Percentiles rank a stretch among this genome's conserved stretches.
phyloP scores from a whole-genome alignment of 2,797 vertebrate genomes.

The Oryzias dopingdopingensis region DNA sequence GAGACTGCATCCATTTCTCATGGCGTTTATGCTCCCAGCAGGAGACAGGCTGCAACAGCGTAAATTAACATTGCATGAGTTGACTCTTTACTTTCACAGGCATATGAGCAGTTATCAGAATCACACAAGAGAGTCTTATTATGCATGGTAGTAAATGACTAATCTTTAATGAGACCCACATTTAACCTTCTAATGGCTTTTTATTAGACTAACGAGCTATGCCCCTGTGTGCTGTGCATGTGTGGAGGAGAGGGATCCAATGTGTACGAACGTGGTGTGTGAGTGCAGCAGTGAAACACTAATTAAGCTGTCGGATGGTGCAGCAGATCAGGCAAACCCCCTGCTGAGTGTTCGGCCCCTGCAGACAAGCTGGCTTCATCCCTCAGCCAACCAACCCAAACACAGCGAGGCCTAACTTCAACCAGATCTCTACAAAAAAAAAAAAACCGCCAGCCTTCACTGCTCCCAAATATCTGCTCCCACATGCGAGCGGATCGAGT shows the following conservation, averaged over 20 bases:
- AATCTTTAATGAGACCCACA: slow-evolving; percentile 76
- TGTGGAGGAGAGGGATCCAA: slow-evolving; percentile 19
- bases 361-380: slow-evolving; percentile 72
- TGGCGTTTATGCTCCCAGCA: slow-evolving; percentile 58
- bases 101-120: slow-evolving; percentile 62
- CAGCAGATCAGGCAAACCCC: slow-evolving; percentile 69
- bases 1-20: slow-evolving; percentile 50
- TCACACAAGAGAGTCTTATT: slow-evolving; percentile 68
- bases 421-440: slow-evolving; percentile 49
- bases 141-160: slow-evolving; percentile 70
- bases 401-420: slow-evolving; percentile 48
- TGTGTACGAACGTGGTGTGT: slow-evolving; percentile 42
- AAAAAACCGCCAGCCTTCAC: slow-evolving; percentile 13
- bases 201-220: slow-evolving; percentile 73
- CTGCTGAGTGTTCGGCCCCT: slow-evolving; percentile 64
- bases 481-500: slow-evolving; percentile 49
- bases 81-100: slow-evolving; percentile 51
- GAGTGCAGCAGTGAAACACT: slow-evolving; percentile 65
- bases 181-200: slow-evolving; percentile 76
- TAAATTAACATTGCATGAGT: slow-evolving; percentile 48
- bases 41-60: slow-evolving; percentile 46
- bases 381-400: slow-evolving; percentile 72
- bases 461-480: slow-evolving; percentile 49
- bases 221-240: slow-evolving; percentile 48
- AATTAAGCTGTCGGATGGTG: slow-evolving; percentile 76